These are phyloP conservation scores for Luehdorfia chinensis DNA, from an alignment of 1,140 invertebrate species.

Conservation along the genomic window DNA sequence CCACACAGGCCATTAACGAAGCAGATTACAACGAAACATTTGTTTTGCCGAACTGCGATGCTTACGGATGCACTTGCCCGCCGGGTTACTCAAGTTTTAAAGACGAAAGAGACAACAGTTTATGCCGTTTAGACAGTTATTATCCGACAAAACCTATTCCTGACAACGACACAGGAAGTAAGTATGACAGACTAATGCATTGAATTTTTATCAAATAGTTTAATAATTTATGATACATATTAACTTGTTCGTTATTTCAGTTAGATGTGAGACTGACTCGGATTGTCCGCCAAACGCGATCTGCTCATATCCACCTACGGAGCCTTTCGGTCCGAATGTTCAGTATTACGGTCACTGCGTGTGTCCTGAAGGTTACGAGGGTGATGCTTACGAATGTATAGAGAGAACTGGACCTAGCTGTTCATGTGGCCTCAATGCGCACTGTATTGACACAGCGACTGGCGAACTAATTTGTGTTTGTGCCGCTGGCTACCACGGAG, in stretches of 20 bases:
- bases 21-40: constrained; percentile 51
- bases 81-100: constrained; percentile 45
- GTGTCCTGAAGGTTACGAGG: constrained; percentile 88
- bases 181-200: constrained; percentile 13
- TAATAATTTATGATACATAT: too few species aligned
- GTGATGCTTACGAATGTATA: constrained; percentile 87
- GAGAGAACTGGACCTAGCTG: constrained; percentile 78
- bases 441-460: constrained; percentile 76
- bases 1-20: constrained; percentile 28
- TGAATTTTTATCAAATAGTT: too few species aligned
- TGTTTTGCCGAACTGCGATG: constrained; percentile 48
- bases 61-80: constrained; percentile 47
- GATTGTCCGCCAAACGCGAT: constrained; percentile 64
- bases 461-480: constrained; percentile 87
- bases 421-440: constrained; percentile 83
- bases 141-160: constrained; percentile 16
- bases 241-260: constrained; percentile 48
- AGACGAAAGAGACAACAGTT: constrained; percentile 46
- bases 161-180: constrained; percentile 45
- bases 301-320: constrained; percentile 38
- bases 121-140: constrained; percentile 45
- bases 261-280: constrained; percentile 40
- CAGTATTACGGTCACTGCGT: constrained; percentile 82
- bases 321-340: constrained; percentile 40
- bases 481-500: constrained; percentile 86